Base-by-base conservation (phyloP, 2,888 invertebrate genomes). In the Himalopsyche kuldschensis region DNA sequence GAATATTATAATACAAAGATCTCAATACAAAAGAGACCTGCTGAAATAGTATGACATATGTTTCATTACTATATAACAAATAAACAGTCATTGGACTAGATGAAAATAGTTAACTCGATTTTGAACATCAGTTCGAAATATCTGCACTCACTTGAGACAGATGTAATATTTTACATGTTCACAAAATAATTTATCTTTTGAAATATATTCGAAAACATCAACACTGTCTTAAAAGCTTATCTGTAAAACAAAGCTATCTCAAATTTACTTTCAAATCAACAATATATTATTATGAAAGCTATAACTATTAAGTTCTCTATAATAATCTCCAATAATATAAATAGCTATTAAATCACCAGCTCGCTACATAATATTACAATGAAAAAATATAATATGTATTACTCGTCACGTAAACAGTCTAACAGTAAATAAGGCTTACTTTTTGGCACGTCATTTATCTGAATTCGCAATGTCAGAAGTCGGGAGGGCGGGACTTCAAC, bases 391-490 rank as follows among this genome's bases (percentile, higher is more conserved):
- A 35, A 35, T 81, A 81, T 81, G 78, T 84, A 84, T 79, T 80
- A 84, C 82, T 78, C 69, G 82, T 85, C 85, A 84, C 83, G 84
- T 84, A 84, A 85, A 78, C 78, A 80, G 69, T 79, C 69, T 82
- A 84, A 77, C 46, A 47, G 82, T 82, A 84, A 76, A 82, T 82
- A 84, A 82, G 84, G 82, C 80, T 83, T 84, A 81, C 79, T 84
- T 84, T 84, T 84, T 84, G 84, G 84, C 84, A 84, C 82, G 78
- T 81, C 79, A 83, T 84, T 81, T 78, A 79, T 81, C 84, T 75
- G 78, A 84, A 75, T 84, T 75, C 46, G 75, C 32, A 69, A 79
- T 55, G 31, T 82, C 82, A 76, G 78, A 32, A 20, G 55, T 78
- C 20, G 24, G 55, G 10, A 78, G 35, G 24, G 15, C 75, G 30